Conservation (phyloP, 2,797 vertebrate species). For the Urophycis tenuis region DNA sequence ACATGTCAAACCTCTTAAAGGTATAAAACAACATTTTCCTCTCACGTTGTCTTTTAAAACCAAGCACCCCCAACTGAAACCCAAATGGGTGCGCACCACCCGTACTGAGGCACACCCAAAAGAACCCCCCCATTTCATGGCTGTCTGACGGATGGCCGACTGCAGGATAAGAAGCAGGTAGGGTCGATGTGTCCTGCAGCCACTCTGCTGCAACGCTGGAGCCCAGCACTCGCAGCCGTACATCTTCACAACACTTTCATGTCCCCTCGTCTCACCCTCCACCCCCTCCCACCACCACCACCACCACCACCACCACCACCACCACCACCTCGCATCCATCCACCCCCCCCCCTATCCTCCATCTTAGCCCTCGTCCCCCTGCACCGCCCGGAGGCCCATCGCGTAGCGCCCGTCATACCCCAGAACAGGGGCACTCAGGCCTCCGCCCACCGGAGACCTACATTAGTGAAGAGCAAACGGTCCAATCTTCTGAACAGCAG, state of each 20-base stretch:
- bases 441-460: conserved; percentile 56
- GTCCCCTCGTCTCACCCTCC: conserved; percentile 38
- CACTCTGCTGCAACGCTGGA: conserved; percentile 28
- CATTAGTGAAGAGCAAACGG: conserved; percentile 52
- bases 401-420: conserved; percentile 61
- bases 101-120: neutral
- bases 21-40: neutral
- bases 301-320: neutral
- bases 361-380: conserved; percentile 44
- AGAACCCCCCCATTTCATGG: neutral
- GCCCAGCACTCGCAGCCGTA: conserved; percentile 37
- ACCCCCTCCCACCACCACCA: neutral
- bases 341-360: conserved; percentile 34
- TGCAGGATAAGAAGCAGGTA: conserved; percentile 1
- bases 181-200: neutral
- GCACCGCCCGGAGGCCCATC: conserved; percentile 59
- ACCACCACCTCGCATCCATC: conserved; percentile 27
- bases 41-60: neutral
- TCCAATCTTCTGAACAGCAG: neutral
- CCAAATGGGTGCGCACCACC: neutral
- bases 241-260: conserved; percentile 24
- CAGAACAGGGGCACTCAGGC: conserved; percentile 40
- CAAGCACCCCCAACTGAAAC: neutral
- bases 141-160: neutral
- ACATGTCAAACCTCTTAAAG: neutral